Conservation (phyloP, 2,797 vertebrate genomes). For the Darevskia nairensis region DNA sequence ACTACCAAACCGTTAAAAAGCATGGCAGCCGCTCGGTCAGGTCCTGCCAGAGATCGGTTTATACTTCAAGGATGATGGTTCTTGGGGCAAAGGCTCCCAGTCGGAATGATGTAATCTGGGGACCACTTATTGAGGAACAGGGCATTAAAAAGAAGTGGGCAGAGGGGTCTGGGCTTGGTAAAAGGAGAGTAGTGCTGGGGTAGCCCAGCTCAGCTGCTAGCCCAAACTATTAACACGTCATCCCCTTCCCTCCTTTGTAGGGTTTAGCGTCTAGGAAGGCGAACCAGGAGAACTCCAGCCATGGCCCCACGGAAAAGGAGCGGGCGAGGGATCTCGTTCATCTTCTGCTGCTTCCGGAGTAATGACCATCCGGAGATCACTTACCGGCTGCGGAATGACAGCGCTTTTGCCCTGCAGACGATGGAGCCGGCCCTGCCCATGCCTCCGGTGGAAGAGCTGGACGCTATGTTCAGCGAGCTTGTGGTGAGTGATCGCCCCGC, state of each 20-base stretch:
- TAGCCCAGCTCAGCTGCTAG: neutral
- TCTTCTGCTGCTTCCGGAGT: constrained; percentile 91
- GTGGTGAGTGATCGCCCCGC: constrained; percentile 83
- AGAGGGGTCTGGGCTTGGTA: neutral
- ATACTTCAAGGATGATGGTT: neutral
- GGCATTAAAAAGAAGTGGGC: neutral
- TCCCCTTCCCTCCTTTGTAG: constrained; percentile 61
- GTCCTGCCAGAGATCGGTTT: neutral
- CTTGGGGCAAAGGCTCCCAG: neutral
- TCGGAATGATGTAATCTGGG: neutral
- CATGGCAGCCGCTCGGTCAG: neutral
- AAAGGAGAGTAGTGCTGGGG: too few species aligned
- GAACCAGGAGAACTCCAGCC: constrained; percentile 63
- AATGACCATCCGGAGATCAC: constrained; percentile 92
- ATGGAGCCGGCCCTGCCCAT: constrained; percentile 88
- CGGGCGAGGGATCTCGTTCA: constrained; percentile 86
- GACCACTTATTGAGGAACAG: neutral
- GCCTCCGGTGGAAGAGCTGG: constrained; percentile 89
- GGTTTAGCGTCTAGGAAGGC: constrained; percentile 72
- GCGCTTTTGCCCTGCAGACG: constrained; percentile 85
- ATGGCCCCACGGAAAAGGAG: constrained; percentile 88
- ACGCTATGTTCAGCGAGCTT: constrained; percentile 91
- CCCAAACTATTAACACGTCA: neutral
- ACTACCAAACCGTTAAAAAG: too few species aligned
- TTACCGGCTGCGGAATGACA: constrained; percentile 87